Evolutionary conservation across 2,797 vertebrate genomes (phyloP), one percentile per base, ranked within the genome.

Genomic region (Fistularia commersonii): DNA sequence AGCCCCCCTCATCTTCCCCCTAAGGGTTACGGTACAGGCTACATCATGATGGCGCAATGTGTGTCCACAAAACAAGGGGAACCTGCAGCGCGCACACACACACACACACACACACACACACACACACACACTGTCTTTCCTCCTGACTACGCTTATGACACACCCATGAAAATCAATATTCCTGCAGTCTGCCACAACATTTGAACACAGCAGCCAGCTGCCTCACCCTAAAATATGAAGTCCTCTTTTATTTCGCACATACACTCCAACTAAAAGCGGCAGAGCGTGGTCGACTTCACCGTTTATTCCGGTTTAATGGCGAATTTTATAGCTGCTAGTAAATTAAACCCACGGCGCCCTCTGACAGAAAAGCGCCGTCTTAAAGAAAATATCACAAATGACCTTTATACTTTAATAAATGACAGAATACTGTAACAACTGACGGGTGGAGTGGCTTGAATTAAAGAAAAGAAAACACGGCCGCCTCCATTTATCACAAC

Each of bases 101-200:
- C 32, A 35, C 13, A 12, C 8, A 14, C 46, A 23, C 13, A 37
- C 45, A 37, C 36, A 23, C 15, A 15, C 46, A 37, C 14, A 23
- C 13, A 48, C 4, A 8, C 46, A 31, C 10, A 41, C 12, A 61
- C 42, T 11, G 32, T 32, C 13, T 68, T 57, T 46, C 45, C 36
- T 43, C 62, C 43, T 50, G 36, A 53, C 46, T 44, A 48, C 12
- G 6, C 50, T 48, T 23, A 44, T 50, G 66, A 75, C 76, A 69
- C 67, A 39, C 48, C 59, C 54, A 12, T 14, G 47, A 40, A 70
- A 74, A 83, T 81, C 76, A 65, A 81, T 75, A 71, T 54, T 57
- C 50, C 64, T 77, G 69, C 72, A 77, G 76, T 64, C 61, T 64
- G 55, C 53, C 38, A 41, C 34, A 53, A 41, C 9, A n/a, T 11